phyloP scores from a whole-genome alignment of 2,888 invertebrate genomes.

The Idaea biselata region DNA sequence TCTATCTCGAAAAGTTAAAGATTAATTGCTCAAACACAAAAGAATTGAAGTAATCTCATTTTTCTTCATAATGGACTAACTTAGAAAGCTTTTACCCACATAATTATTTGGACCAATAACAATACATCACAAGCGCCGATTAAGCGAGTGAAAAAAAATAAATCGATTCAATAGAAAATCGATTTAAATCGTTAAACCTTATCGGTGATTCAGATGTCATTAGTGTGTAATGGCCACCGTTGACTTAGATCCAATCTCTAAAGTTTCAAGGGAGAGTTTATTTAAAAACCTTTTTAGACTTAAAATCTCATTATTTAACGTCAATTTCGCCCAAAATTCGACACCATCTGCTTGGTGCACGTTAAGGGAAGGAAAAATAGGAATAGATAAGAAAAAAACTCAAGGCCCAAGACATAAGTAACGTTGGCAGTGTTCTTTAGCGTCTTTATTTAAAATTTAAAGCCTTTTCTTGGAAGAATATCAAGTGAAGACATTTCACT shows the following conservation, averaged over 20 bases:
- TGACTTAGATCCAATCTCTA: slow-evolving; percentile 33
- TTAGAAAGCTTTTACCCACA: background rate
- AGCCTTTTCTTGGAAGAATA: background rate
- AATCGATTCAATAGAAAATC: slow-evolving; percentile 32
- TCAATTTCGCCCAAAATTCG: background rate
- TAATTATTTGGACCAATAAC: background rate
- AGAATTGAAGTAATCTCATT: slow-evolving; percentile 3
- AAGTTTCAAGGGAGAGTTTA: slow-evolving; percentile 12
- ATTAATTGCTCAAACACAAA: background rate
- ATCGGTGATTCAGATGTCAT: slow-evolving; percentile 37
- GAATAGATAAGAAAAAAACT: slow-evolving; percentile 1
- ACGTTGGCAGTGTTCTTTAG: background rate
- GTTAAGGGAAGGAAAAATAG: background rate
- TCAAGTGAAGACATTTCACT: background rate
- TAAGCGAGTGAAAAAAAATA: slow-evolving; percentile 26
- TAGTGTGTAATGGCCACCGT: slow-evolving; percentile 33
- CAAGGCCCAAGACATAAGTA: background rate
- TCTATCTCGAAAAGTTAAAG: background rate
- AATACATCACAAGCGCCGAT: slow-evolving; percentile 16
- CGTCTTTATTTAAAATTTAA: background rate
- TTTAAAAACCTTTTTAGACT: background rate
- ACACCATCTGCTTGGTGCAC: background rate
- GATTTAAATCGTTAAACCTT: slow-evolving; percentile 32
- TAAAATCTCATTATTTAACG: slow-evolving; percentile 1
- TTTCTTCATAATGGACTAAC: background rate